Evolutionary conservation across 2,888 invertebrate genomes (phyloP).

Genomic region (Nipponacmea schrenckii): DNA sequence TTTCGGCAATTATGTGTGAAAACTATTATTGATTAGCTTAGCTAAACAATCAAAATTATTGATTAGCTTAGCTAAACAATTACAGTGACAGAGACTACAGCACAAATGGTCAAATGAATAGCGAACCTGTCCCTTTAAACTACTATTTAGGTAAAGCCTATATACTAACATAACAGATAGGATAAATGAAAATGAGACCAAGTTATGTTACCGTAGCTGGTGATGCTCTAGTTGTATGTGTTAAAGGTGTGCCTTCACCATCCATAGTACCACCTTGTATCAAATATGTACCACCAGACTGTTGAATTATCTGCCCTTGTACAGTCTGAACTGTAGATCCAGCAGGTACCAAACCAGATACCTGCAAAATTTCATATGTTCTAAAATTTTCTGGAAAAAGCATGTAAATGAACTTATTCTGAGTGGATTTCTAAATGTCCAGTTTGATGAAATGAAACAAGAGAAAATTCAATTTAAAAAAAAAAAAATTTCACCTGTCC

Average conservation of each 20-base stretch:
- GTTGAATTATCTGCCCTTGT: conserved; percentile 66
- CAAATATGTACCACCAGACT: conserved; percentile 73
- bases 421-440: background rate
- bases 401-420: too few species aligned
- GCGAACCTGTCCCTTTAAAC: too few species aligned
- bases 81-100: too few species aligned
- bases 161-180: too few species aligned
- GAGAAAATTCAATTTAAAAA: background rate
- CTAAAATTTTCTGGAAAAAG: background rate
- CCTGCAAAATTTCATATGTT: conserved; percentile 24
- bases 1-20: too few species aligned
- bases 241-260: conserved; percentile 72
- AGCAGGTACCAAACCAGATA: conserved; percentile 46
- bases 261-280: conserved; percentile 74
- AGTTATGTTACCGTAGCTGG: conserved; percentile 84
- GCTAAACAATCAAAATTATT: too few species aligned
- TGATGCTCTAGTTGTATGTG: conserved; percentile 85
- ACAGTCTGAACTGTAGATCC: conserved; percentile 55
- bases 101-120: too few species aligned
- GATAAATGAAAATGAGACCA: too few species aligned
- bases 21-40: too few species aligned
- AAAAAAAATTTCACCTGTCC: conserved; percentile 72
- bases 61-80: too few species aligned
- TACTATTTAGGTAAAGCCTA: too few species aligned
- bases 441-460: background rate